phyloP scores from a whole-genome alignment of 1,140 invertebrate genomes.

The Bilobella aurantiaca region DNA sequence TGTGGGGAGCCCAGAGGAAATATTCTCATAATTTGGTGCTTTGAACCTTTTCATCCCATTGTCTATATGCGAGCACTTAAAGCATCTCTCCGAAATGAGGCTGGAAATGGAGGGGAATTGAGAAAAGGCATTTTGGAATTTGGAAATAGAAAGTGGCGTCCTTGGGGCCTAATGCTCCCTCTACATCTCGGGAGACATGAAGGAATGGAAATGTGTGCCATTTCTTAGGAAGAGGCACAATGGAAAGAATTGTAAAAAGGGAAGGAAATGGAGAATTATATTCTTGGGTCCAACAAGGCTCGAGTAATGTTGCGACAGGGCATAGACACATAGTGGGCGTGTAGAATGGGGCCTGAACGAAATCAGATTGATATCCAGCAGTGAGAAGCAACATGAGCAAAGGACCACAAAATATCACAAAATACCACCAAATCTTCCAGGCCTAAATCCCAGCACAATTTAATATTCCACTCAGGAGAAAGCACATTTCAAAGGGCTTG shows the following conservation, averaged over 20 bases:
- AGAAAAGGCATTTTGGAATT: too few relatives aligned
- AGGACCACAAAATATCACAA: conserved; percentile 2
- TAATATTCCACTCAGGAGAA: not conserved
- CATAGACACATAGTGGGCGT: not conserved
- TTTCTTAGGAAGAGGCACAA: too few relatives aligned
- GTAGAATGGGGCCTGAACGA: too few relatives aligned
- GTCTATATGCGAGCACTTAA: not conserved
- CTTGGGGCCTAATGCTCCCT: not conserved
- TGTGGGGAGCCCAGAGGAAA: too few relatives aligned
- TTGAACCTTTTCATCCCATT: not conserved
- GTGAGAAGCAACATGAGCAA: not conserved
- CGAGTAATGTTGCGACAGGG: not conserved
- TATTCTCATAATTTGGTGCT: too few relatives aligned
- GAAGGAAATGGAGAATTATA: not conserved
- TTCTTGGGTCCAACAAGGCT: not conserved
- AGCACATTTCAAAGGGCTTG: not conserved
- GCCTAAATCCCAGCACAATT: not conserved
- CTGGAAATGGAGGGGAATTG: too few relatives aligned
- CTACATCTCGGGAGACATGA: not conserved
- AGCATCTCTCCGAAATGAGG: not conserved
- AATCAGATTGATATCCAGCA: not conserved
- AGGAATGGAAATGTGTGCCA: too few relatives aligned
- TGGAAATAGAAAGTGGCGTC: not conserved
- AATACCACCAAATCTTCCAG: conserved; percentile 8
- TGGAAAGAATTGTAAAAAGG: too few relatives aligned